Conservation (phyloP, 1,140 invertebrate genomes). For the Hetaerina americana region DNA sequence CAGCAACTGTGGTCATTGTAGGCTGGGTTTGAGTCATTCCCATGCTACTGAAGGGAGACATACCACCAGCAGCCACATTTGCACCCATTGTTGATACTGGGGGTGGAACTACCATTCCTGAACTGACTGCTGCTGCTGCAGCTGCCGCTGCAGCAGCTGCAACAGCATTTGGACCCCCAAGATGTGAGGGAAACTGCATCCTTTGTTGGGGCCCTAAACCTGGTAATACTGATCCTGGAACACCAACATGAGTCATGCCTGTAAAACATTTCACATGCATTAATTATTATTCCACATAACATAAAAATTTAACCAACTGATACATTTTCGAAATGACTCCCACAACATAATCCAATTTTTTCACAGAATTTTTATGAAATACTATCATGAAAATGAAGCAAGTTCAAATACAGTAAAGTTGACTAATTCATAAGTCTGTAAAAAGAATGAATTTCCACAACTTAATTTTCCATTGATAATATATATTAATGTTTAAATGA, state of each 20-base stretch:
- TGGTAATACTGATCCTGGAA: background rate
- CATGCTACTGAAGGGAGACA: conserved; percentile 3
- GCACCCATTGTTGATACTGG: conserved; percentile 3
- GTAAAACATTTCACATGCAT: no score
- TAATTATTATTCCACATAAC: no score
- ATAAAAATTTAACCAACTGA: no score
- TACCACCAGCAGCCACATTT: background rate
- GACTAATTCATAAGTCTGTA: no score
- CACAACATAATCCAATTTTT: no score
- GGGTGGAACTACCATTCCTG: background rate
- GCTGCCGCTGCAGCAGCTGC: conserved; percentile 26
- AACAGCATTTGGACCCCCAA: conserved; percentile 16
- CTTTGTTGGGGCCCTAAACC: conserved; percentile 2
- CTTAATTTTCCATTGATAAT: no score
- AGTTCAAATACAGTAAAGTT: no score
- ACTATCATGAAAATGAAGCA: no score
- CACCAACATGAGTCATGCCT: conserved; percentile 10
- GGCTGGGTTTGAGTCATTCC: conserved; percentile 2
- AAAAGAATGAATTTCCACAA: no score
- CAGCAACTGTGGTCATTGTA: conserved; percentile 3
- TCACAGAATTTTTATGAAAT: no score
- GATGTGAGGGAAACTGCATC: conserved; percentile 16
- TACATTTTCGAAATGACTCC: no score
- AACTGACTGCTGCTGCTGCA: conserved; percentile 24
- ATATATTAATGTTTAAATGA: no score